phyloP scores from a whole-genome alignment of 2,888 invertebrate species.

The Lysandra bellargus region DNA sequence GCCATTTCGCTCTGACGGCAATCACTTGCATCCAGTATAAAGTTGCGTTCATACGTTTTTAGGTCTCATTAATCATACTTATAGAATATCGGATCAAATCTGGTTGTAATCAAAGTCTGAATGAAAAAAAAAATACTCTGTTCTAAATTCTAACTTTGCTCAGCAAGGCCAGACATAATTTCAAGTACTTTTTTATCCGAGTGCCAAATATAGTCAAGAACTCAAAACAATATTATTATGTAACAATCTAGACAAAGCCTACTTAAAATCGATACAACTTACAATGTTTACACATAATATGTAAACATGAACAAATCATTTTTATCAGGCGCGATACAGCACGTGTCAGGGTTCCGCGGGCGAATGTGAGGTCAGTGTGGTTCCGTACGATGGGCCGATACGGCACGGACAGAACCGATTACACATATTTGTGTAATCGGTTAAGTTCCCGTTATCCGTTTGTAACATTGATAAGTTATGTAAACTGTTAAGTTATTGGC shows the following conservation, averaged over 20 bases:
- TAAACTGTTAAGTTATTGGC: not conserved
- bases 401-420: constrained; percentile 1
- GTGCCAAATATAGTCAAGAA: not conserved
- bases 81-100: too few species aligned
- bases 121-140: too few species aligned
- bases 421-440: not conserved
- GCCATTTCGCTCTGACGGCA: too few species aligned
- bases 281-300: constrained; percentile 17
- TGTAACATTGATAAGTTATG: not conserved
- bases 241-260: not conserved
- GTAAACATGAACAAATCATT: constrained; percentile 17
- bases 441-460: not conserved
- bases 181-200: not conserved
- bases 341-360: constrained; percentile 2
- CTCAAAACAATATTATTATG: not conserved
- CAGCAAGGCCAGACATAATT: too few species aligned
- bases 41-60: too few species aligned
- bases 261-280: constrained; percentile 3
- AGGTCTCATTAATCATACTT: too few species aligned
- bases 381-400: constrained; percentile 4
- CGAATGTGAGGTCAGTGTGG: constrained; percentile 16
- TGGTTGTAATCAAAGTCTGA: too few species aligned
- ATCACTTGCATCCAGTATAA: too few species aligned
- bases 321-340: constrained; percentile 13
- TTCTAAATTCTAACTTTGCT: too few species aligned